Evolutionary conservation across 2,888 invertebrate genomes (phyloP).

Genomic region (Athalia circularis): DNA sequence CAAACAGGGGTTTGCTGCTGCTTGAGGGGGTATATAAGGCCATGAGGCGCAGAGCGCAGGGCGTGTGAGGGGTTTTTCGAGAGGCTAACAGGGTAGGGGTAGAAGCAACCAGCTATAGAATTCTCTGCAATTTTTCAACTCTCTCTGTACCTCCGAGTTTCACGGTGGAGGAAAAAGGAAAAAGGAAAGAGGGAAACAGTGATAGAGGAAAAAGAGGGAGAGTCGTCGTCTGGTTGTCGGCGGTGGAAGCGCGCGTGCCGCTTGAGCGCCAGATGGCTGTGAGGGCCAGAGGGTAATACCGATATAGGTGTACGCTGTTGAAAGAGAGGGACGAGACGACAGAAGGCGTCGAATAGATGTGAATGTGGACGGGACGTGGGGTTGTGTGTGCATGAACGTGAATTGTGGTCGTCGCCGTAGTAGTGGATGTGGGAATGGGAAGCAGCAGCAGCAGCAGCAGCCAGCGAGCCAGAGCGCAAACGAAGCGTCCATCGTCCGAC

Average conservation of each 20-base stretch:
- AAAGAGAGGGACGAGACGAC: constrained; percentile 47
- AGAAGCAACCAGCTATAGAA: too few relatives aligned
- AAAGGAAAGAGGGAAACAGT: constrained; percentile 3
- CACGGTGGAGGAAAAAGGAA: background rate
- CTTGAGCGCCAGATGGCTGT: constrained; percentile 55
- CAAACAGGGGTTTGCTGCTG: too few relatives aligned
- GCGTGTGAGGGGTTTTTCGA: too few relatives aligned
- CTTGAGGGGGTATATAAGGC: too few relatives aligned
- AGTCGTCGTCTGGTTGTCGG: background rate
- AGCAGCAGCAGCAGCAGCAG: background rate
- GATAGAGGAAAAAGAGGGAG: background rate
- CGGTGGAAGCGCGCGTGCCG: constrained; percentile 53
- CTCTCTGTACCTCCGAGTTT: too few relatives aligned
- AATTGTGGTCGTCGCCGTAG: constrained; percentile 23
- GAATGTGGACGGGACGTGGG: constrained; percentile 52
- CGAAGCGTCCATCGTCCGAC: constrained; percentile 53
- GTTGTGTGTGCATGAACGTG: background rate
- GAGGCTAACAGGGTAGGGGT: too few relatives aligned
- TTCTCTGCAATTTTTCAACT: too few relatives aligned
- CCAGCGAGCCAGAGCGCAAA: constrained; percentile 38
- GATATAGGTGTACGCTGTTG: constrained; percentile 44
- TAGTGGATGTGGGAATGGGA: constrained; percentile 23
- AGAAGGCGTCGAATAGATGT: constrained; percentile 41
- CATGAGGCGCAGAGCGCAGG: too few relatives aligned
- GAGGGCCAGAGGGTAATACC: constrained; percentile 23